phyloP scores from a whole-genome alignment of 1,140 invertebrate genomes.

The Triops cancriformis region DNA sequence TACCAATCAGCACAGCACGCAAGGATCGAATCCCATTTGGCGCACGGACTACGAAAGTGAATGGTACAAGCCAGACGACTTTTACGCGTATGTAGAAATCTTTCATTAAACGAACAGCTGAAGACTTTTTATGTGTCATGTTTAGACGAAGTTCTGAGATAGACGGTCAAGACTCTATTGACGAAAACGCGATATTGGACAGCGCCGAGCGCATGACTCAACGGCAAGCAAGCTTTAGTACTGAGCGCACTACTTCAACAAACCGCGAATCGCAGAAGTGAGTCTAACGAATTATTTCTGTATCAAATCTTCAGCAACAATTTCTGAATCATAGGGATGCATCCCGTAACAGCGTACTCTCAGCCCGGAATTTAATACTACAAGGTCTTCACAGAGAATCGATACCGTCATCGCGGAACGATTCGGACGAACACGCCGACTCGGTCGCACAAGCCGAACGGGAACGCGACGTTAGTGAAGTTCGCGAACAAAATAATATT shows the following conservation, averaged over 20 bases:
- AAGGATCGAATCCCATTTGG: constrained; percentile 93
- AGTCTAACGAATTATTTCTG: background rate
- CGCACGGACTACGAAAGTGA: constrained; percentile 88
- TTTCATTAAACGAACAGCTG: background rate
- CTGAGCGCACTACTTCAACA: constrained; percentile 17
- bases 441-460: constrained; percentile 16
- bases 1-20: constrained; percentile 86
- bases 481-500: constrained; percentile 17
- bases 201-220: background rate
- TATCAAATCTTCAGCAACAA: background rate
- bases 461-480: constrained; percentile 23
- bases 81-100: constrained; percentile 32
- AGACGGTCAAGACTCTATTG: constrained; percentile 42
- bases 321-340: constrained; percentile 19
- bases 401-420: background rate
- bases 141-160: constrained; percentile 3
- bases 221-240: constrained; percentile 16
- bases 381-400: background rate
- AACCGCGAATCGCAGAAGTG: constrained; percentile 22
- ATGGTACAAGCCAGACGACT: constrained; percentile 80
- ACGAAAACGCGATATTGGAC: constrained; percentile 27
- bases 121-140: background rate
- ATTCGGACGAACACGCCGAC: background rate
- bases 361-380: constrained; percentile 15
- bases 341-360: constrained; percentile 12